These are phyloP conservation scores for Phrynosoma platyrhinos DNA, from an alignment of 2,113 vertebrate genomes.

Conservation along the genomic window DNA sequence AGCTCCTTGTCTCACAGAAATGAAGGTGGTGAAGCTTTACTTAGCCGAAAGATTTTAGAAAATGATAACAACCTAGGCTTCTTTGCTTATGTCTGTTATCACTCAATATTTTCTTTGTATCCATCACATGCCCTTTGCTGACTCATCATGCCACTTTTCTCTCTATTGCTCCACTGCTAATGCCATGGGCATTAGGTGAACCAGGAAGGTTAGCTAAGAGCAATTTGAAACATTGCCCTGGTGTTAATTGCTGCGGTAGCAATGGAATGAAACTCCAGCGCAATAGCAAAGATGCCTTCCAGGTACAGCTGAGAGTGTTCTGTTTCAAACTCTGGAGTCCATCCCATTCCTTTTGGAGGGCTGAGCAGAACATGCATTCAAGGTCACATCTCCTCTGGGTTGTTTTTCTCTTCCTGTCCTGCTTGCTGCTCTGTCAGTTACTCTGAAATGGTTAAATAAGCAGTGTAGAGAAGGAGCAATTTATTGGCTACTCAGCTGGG, in stretches of 20 bases:
- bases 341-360: slow-evolving; percentile 6
- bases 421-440: neutral
- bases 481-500: slow-evolving; percentile 13
- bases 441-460: neutral
- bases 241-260: neutral
- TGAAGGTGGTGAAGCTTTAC: neutral
- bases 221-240: neutral
- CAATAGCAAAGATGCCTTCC: neutral
- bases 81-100: neutral
- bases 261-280: neutral
- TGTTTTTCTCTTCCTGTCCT: neutral
- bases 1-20: neutral
- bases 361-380: neutral
- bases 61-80: too few relatives aligned
- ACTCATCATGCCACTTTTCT: neutral
- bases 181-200: neutral
- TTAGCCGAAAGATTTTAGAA: neutral
- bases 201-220: neutral
- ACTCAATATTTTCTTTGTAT: too few relatives aligned
- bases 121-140: neutral
- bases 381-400: neutral
- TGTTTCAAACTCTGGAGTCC: neutral
- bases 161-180: neutral
- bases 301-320: neutral
- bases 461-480: neutral